These are phyloP conservation scores for Nettapus auritus DNA, from an alignment of 2,113 vertebrate species.

Conservation along the genomic window DNA sequence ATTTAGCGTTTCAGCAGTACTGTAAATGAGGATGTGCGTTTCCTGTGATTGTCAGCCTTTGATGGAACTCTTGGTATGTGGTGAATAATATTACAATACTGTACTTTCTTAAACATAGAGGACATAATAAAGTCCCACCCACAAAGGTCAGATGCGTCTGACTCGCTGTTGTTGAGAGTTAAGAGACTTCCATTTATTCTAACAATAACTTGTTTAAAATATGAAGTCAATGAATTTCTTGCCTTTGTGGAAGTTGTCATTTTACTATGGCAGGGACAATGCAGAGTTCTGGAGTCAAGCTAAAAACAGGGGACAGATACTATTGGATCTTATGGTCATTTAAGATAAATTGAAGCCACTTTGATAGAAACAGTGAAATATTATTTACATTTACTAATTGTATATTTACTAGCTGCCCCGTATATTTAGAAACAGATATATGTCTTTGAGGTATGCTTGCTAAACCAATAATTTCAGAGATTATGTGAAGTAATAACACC, in stretches of 20 bases:
- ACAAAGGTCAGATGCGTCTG: conserved; percentile 38
- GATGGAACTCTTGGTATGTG: conserved; percentile 63
- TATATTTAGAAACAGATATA: background rate
- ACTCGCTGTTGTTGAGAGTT: conserved; percentile 41
- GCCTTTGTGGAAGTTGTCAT: conserved; percentile 40
- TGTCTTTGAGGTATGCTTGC: background rate
- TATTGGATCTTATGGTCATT: background rate
- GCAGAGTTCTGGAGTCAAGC: background rate
- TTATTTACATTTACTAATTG: background rate
- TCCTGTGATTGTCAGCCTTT: conserved; percentile 53
- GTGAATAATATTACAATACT: conserved; percentile 60
- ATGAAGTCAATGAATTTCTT: conserved; percentile 51
- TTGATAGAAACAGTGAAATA: background rate
- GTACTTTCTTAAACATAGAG: conserved; percentile 37
- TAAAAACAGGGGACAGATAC: conserved; percentile 1
- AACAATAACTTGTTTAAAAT: conserved; percentile 50
- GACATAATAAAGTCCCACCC: conserved; percentile 38
- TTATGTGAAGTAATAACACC: background rate
- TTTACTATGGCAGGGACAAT: conserved; percentile 3
- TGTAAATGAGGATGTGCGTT: conserved; percentile 59
- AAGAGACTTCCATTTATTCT: conserved; percentile 33
- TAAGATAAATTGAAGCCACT: background rate
- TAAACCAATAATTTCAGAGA: background rate
- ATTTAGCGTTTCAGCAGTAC: conserved; percentile 4
- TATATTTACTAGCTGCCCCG: background rate